Conservation (phyloP, 2,888 invertebrate species). For the Calameuta filiformis region DNA sequence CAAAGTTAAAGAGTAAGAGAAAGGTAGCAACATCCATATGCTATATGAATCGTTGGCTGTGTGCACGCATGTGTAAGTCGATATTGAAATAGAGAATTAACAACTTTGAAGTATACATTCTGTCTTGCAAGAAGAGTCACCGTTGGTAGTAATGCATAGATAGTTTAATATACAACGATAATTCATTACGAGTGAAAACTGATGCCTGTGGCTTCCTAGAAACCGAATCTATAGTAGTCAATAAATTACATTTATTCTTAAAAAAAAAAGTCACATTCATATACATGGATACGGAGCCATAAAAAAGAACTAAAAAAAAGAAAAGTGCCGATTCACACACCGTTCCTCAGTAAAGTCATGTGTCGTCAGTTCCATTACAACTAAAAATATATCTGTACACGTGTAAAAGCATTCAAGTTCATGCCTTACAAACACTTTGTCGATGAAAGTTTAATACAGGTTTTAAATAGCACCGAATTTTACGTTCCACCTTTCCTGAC, state of each 20-base stretch:
- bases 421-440: conserved; percentile 1
- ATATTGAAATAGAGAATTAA: conserved; percentile 28
- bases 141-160: conserved; percentile 3
- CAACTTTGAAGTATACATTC: conserved; percentile 32
- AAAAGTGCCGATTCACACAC: conserved; percentile 20
- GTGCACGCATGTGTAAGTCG: conserved; percentile 23
- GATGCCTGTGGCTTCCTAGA: conserved; percentile 16
- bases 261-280: conserved; percentile 41
- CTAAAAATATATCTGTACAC: conserved; percentile 33
- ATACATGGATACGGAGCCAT: conserved; percentile 45
- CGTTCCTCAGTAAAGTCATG: conserved; percentile 37
- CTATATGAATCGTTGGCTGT: conserved; percentile 3
- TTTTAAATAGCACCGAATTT: background rate
- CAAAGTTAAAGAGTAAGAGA: background rate
- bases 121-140: conserved; percentile 33
- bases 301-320: conserved; percentile 41
- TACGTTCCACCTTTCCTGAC: background rate
- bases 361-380: conserved; percentile 39
- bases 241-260: conserved; percentile 57
- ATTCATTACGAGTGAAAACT: conserved; percentile 19
- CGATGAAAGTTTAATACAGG: background rate
- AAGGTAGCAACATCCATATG: background rate
- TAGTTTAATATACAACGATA: conserved; percentile 24
- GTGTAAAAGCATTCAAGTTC: conserved; percentile 19
- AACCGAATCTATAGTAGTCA: conserved; percentile 34